Percentiles rank a stretch among this genome's conserved stretches.
Evolutionary conservation across 2,888 invertebrate genomes (phyloP).

Genomic region (Mechanitis messenoides): DNA sequence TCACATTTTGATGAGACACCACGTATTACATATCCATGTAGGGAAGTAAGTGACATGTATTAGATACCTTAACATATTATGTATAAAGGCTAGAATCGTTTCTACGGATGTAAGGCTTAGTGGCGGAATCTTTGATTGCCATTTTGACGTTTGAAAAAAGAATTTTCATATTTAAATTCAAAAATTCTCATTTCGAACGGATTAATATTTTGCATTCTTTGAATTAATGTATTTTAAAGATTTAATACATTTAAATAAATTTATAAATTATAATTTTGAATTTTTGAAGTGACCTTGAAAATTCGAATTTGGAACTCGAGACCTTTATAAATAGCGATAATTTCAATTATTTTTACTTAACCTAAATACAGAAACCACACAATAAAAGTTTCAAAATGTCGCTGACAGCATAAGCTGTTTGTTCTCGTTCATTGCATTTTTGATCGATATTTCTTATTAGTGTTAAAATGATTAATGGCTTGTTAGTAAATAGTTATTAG

Average conservation of each 20-base stretch:
- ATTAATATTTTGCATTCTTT: not conserved
- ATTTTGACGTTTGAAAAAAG: conserved; percentile 19
- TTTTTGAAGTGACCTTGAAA: no score
- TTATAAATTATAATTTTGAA: no score
- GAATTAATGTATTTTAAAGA: no score
- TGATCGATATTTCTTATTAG: not conserved
- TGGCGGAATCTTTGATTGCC: conserved; percentile 23
- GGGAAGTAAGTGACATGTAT: conserved; percentile 13
- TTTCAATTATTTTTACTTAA: conserved; percentile 7
- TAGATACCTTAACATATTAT: conserved; percentile 12
- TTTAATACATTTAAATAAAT: no score
- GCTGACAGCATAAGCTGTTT: conserved; percentile 2
- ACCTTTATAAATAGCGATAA: no score
- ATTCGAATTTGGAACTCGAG: no score
- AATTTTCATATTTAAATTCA: conserved; percentile 13
- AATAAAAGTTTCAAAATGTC: conserved; percentile 10
- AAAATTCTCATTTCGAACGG: not conserved
- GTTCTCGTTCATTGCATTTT: not conserved
- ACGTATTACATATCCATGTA: conserved; percentile 25
- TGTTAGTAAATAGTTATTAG: no score
- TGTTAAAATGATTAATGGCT: no score
- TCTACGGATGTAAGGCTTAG: not conserved
- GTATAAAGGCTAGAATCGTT: conserved; percentile 8
- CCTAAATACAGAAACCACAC: conserved; percentile 16
- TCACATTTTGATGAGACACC: conserved; percentile 55